Base-by-base conservation (phyloP, 2,797 vertebrate species). In the Bradypodion ventrale region DNA sequence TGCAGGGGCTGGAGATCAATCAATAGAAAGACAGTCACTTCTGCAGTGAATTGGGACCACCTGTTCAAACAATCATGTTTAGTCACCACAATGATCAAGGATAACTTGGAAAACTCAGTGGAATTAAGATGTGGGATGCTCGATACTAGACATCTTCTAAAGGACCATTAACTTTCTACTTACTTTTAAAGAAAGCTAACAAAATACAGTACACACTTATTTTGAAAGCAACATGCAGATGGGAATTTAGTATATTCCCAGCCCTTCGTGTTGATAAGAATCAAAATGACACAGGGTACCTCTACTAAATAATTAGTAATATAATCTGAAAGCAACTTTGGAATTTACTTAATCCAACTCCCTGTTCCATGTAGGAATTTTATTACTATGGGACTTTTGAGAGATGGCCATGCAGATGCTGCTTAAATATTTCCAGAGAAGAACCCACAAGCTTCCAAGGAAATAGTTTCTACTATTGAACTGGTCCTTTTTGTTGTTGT, bases 1-100 rank as follows among this genome's bases (percentile, higher is more conserved):
- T 60, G 72, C 0, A 27, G 0, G 56, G 56, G 82, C 21, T 37
- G 35, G 46, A 65, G 42, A 80, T 7, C 77, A 68, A 83, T 86
- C 69, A 68, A 63, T 86, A 69, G 78, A 83, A 65, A 0, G 2
- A 87, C 73, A 85, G 78, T 75, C 80, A 88, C 35, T 69, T 74
- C 62, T 89, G 79, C 89, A 89, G 63, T 60, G 40, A 90, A 32
- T 16, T 70, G 40, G 86, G 80, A 60, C 81, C 84, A 75, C 16
- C 87, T 60, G 62, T 0, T n/a, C 7, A 40, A 90, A 42, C 76
- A 83, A 80, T 1, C 0, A 7, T 56, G 65, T 32, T 37, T 60
- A 78, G 7, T 40, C 10, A 0, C 1, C 77, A 86, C 27, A 5
- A 73, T 37, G 40, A 63, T 62, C 16, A 56, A 19, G 32, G 60